Base-by-base conservation (phyloP, 2,113 vertebrate species). In the Dicentrarchus labrax region DNA sequence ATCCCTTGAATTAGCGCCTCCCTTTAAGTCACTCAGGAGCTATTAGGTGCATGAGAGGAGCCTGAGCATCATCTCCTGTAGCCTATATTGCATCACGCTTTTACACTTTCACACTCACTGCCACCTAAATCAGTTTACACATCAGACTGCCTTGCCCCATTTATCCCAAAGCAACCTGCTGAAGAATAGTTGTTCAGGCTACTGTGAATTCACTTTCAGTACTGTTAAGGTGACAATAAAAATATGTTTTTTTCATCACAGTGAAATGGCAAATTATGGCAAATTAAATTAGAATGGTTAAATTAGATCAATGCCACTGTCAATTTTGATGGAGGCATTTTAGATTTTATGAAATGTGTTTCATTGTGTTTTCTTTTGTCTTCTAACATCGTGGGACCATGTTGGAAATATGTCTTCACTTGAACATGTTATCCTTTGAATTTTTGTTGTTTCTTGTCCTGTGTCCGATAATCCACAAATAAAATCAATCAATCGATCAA, bases 1-100 rank as follows among this genome's bases (percentile, higher is more conserved):
- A 93, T 91, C 83, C 79, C 57, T 50, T 9, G 45, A 86, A 94
- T 94, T 85, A 94, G 80, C 5, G 24, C 71, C 80, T 89, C 78
- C 71, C 79, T 92, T 79, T 82, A 78, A 87, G 81, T 88, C 69
- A 84, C 82, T 93, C 76, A 78, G 74, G 71, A 76, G 84, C 83
- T 86, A 91, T 92, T 92, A 90, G 79, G 62, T 82, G 88, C 83
- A 69, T 76, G 84, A 92, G 75, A 76, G 81, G 67, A 90, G 47
- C 70, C 54, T 4, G 15, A 76, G 77, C 76, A 74, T 85, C 69
- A 62, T 43, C 78, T 69, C 56, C 60, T 21, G 56, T 11, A 57
- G 61, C 41, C 62, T 8, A 57, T 48, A 59, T 30, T 38, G 62
- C 24, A 59, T 39, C 41, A 4, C 2, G 16, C 12, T 24, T 78